These are phyloP conservation scores for Danio kyathit DNA, from an alignment of 2,797 vertebrate species.

Conservation along the genomic window DNA sequence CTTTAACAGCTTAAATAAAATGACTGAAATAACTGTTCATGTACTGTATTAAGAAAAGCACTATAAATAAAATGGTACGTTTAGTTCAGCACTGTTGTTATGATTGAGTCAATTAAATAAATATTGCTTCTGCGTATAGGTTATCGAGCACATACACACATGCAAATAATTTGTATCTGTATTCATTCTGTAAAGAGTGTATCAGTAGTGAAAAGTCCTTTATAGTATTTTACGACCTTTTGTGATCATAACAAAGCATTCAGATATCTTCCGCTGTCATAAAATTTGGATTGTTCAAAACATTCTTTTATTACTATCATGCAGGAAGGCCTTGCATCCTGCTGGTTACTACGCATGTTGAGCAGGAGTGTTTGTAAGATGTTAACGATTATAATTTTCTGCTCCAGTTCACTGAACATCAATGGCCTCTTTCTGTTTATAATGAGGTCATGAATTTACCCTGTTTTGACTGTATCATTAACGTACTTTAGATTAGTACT, in stretches of 20 bases:
- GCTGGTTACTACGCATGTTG: background rate
- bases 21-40: background rate
- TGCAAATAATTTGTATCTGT: no score
- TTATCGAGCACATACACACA: no score
- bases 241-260: background rate
- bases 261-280: background rate
- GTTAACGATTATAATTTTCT: background rate
- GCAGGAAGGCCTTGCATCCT: background rate
- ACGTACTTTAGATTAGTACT: background rate
- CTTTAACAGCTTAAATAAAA: no score
- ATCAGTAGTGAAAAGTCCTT: no score
- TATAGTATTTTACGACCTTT: background rate
- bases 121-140: no score
- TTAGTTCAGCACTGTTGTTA: no score
- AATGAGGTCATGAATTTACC: slow-evolving; percentile 25
- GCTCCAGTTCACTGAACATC: background rate
- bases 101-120: no score
- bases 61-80: no score
- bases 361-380: background rate
- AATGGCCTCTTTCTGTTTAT: background rate
- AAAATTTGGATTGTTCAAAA: background rate
- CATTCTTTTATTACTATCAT: background rate
- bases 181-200: no score
- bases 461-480: background rate
- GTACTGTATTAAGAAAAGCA: no score